These are phyloP conservation scores for Paralvinella palmiformis DNA, from an alignment of 1,140 invertebrate genomes.

Conservation along the genomic window DNA sequence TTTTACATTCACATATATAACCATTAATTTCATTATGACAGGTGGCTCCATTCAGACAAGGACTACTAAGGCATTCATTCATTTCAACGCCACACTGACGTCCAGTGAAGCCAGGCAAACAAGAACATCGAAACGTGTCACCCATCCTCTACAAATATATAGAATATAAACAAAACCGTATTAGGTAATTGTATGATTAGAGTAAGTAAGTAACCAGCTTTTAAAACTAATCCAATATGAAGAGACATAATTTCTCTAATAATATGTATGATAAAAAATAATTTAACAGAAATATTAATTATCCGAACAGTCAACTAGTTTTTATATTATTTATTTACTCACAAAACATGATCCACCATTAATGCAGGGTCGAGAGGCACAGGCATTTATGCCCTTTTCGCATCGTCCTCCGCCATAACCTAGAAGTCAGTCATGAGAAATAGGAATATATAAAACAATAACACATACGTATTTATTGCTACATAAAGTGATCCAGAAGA, in stretches of 20 bases:
- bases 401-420: slow-evolving; percentile 23
- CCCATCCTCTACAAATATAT: not conserved
- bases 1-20: slow-evolving; percentile 70
- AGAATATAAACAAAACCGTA: too few species aligned
- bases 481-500: not conserved
- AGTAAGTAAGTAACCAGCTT: too few species aligned
- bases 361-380: slow-evolving; percentile 20
- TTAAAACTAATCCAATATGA: too few species aligned
- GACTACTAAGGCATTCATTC: slow-evolving; percentile 73
- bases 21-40: slow-evolving; percentile 84
- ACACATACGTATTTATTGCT: not conserved
- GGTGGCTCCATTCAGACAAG: slow-evolving; percentile 15
- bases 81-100: slow-evolving; percentile 45
- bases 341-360: slow-evolving; percentile 25
- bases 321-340: not conserved
- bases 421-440: slow-evolving; percentile 1
- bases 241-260: too few species aligned
- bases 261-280: too few species aligned
- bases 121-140: slow-evolving; percentile 39
- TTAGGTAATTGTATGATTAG: too few species aligned
- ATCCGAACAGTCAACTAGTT: too few species aligned
- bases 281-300: too few species aligned
- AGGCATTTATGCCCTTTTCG: slow-evolving; percentile 17
- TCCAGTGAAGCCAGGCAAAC: slow-evolving; percentile 47
- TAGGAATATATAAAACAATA: slow-evolving; percentile 8